These are phyloP conservation scores for Hydropsyche betteni DNA, from an alignment of 2,888 invertebrate species.

Conservation along the genomic window DNA sequence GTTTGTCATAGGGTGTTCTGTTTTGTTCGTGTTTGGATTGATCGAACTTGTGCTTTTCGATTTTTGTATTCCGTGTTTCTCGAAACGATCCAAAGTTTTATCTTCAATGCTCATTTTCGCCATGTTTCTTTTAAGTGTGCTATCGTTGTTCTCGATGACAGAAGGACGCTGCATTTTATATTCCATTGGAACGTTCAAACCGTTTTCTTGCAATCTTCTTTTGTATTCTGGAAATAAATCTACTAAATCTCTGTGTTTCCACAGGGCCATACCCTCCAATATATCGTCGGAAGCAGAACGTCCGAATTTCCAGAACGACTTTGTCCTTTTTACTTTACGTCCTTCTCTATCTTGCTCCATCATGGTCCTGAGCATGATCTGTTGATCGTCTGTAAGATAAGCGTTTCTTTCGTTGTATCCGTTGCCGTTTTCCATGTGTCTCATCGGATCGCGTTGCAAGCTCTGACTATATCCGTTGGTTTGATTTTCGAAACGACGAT, in stretches of 20 bases:
- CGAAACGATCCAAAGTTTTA: constrained; percentile 49
- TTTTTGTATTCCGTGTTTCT: constrained; percentile 58
- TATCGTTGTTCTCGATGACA: constrained; percentile 60
- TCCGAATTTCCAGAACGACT: constrained; percentile 87
- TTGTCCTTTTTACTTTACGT: constrained; percentile 79
- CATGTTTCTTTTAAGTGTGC: constrained; percentile 57
- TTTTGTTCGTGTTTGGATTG: constrained; percentile 61
- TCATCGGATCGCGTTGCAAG: constrained; percentile 52
- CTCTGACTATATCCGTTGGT: constrained; percentile 57
- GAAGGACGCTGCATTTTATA: constrained; percentile 59
- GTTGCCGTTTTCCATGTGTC: constrained; percentile 46
- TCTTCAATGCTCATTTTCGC: constrained; percentile 61
- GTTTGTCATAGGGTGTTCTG: constrained; percentile 56
- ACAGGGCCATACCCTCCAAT: constrained; percentile 85
- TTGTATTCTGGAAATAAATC: constrained; percentile 71
- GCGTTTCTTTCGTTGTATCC: constrained; percentile 57
- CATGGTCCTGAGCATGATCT: constrained; percentile 62
- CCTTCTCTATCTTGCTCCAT: constrained; percentile 69
- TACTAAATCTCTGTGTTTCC: constrained; percentile 86
- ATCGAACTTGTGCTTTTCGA: constrained; percentile 64
- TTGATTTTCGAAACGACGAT: constrained; percentile 55
- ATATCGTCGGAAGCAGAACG: constrained; percentile 77
- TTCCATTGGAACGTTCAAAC: constrained; percentile 61
- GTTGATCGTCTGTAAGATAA: constrained; percentile 68
- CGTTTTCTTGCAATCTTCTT: constrained; percentile 58